Percentiles rank a stretch among this genome's conserved stretches.
Evolutionary conservation across 2,113 vertebrate species (phyloP).

Genomic region (Myiagra hebetior): DNA sequence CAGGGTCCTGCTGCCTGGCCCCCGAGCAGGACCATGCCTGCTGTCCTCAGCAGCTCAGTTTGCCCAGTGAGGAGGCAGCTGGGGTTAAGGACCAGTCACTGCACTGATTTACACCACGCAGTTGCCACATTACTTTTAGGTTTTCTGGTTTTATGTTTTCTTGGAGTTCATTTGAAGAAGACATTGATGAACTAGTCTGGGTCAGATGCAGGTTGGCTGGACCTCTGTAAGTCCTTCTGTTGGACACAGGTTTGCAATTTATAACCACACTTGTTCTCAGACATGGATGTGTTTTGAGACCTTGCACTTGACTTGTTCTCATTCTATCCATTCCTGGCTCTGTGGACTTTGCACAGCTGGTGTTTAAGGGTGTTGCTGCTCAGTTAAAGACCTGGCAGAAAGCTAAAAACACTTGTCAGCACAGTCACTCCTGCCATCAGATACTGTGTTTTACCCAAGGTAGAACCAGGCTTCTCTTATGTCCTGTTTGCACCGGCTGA

Average conservation of each 20-base stretch:
- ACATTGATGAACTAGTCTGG: rapidly evolving
- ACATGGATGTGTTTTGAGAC: background rate
- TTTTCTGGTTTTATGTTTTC: background rate
- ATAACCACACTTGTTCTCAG: background rate
- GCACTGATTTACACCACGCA: too few species aligned
- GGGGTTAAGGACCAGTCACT: background rate
- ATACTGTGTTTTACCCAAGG: background rate
- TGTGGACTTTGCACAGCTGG: background rate
- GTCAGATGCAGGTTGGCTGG: background rate
- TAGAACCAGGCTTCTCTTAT: background rate
- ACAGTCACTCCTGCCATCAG: background rate
- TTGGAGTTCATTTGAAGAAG: background rate
- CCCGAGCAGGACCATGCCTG: background rate
- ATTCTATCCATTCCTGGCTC: background rate
- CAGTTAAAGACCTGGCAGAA: background rate
- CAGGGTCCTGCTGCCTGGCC: background rate
- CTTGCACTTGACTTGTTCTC: background rate
- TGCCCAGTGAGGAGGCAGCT: rapidly evolving
- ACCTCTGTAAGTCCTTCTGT: background rate
- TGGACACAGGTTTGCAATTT: background rate
- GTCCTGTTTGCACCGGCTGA: rapidly evolving
- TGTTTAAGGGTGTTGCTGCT: background rate
- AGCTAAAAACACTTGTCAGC: background rate
- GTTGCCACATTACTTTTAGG: background rate
- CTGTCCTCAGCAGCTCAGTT: background rate